These are phyloP conservation scores for Stenurella melanura DNA, from an alignment of 2,888 invertebrate species.

Conservation along the genomic window DNA sequence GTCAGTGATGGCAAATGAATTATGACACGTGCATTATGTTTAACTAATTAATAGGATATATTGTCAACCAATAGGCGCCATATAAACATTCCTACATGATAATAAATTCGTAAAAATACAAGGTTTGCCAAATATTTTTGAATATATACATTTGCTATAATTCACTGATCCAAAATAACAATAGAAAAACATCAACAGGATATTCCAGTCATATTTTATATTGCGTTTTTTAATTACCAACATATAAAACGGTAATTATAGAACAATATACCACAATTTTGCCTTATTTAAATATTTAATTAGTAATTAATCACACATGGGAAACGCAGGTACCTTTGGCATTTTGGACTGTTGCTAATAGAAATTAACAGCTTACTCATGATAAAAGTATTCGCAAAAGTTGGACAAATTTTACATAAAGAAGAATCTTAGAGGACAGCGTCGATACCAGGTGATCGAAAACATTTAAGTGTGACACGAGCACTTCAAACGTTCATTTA, in stretches of 20 bases:
- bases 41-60: slow-evolving; percentile 10
- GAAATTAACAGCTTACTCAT: neutral
- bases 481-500: no score
- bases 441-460: no score
- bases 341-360: neutral
- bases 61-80: neutral
- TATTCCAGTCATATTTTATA: neutral
- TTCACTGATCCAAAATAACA: slow-evolving; percentile 9
- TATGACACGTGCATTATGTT: neutral
- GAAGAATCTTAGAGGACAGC: no score
- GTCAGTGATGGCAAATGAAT: slow-evolving; percentile 4
- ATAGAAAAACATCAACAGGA: slow-evolving; percentile 7
- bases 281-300: neutral
- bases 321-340: neutral
- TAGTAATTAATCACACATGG: neutral
- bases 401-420: neutral
- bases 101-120: slow-evolving; percentile 18
- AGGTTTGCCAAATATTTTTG: slow-evolving; percentile 19
- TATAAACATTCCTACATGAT: neutral
- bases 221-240: neutral
- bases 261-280: neutral
- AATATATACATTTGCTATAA: slow-evolving; percentile 3
- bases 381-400: neutral
- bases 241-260: neutral
- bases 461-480: no score